phyloP scores from a whole-genome alignment of 2,113 vertebrate species.

The Leucopsar rothschildi region DNA sequence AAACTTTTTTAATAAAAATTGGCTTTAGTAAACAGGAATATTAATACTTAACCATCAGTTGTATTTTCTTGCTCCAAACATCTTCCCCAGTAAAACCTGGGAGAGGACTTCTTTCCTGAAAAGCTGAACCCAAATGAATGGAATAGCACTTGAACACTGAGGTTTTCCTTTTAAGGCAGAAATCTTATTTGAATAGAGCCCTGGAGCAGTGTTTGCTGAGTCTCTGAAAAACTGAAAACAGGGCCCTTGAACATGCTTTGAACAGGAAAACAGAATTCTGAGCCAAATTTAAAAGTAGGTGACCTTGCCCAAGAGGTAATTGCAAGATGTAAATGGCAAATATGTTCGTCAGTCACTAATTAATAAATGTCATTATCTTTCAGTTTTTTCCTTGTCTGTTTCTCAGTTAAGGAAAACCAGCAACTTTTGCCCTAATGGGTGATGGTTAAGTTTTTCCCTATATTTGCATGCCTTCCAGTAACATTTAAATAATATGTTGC shows the following conservation, averaged over 20 bases:
- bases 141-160: neutral
- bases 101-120: neutral
- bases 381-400: neutral
- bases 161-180: neutral
- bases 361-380: neutral
- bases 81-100: neutral
- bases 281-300: neutral
- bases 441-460: neutral
- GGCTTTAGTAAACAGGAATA: neutral
- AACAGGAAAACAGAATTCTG: neutral
- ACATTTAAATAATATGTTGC: neutral
- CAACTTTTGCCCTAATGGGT: neutral
- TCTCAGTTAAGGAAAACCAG: neutral
- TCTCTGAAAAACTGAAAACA: neutral
- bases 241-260: neutral
- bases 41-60: neutral
- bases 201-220: neutral
- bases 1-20: neutral
- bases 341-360: neutral
- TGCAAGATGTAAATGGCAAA: neutral
- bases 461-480: neutral
- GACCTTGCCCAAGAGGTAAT: neutral
- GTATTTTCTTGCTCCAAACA: neutral
- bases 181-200: neutral
- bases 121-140: neutral